A percentile compares a stretch with the other conserved stretches of the same genome.
Conservation (phyloP, 1,140 invertebrate genomes). For the Pristionchus pacificus region DNA sequence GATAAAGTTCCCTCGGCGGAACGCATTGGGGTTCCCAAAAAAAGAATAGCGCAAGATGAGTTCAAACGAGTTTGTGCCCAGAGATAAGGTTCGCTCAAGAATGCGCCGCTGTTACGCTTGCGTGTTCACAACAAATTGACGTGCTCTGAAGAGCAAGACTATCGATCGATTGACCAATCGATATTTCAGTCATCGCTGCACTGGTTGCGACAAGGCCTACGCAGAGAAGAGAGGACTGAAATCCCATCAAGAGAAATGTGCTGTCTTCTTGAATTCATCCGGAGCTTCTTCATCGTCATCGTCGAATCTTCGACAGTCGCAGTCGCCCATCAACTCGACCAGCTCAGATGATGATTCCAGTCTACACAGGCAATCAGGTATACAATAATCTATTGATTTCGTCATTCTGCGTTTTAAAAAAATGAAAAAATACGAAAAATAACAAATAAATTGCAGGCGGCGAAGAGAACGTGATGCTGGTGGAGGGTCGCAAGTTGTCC, state of each 20-base stretch:
- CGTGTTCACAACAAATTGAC: no score
- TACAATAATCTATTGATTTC: no score
- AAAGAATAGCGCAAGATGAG: no score
- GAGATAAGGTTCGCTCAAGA: no score
- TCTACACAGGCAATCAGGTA: no score
- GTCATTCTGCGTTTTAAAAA: no score
- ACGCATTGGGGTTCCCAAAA: no score
- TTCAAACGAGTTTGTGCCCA: no score
- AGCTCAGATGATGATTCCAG: not conserved
- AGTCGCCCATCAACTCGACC: not conserved
- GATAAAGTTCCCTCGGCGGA: no score
- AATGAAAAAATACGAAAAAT: no score
- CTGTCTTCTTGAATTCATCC: slow-evolving; percentile 14
- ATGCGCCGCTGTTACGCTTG: no score
- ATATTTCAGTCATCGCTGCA: slow-evolving; percentile 42
- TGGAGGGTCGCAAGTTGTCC: not conserved
- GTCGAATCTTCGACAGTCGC: not conserved
- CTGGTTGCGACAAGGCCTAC: slow-evolving; percentile 48
- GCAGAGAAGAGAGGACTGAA: slow-evolving; percentile 56
- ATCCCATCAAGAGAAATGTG: slow-evolving; percentile 55
- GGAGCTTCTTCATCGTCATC: not conserved
- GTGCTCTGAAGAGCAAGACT: not conserved
- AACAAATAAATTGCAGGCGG: not conserved
- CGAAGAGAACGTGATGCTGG: not conserved
- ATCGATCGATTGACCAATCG: not conserved